Base-by-base conservation (phyloP, 2,797 vertebrate genomes). In the Hirundo rustica region DNA sequence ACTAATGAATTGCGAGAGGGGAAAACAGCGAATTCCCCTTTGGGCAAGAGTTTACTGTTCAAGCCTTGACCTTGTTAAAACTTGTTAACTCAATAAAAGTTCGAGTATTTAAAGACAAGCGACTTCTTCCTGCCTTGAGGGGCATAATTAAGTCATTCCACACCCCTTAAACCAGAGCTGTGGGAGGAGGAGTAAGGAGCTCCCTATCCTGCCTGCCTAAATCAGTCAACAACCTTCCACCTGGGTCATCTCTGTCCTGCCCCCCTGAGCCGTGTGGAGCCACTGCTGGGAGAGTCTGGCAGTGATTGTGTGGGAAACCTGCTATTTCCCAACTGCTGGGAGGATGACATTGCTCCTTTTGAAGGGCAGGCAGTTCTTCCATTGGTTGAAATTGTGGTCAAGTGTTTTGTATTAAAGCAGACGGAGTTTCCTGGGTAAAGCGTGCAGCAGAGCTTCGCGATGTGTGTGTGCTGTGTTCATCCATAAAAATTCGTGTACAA, bases 51-150 rank as follows among this genome's bases (percentile, higher is more conserved):
- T 87, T 97, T 85, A 89, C 86, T 42, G 10, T 82, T 79, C 48
- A 45, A 91, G 84, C 81, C 72, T 72, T 97, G 94, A 94, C 94
- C 93, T 97, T 96, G 91, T 96, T 95, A 95, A 94, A 96, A 91
- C 95, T 85, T 57, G 60, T 93, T 92, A 95, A 95, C 86, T 94
- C 93, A 94, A 96, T 96, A 92, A 93, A 93, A 96, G 42, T 51
- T 60, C 2, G 61, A 95, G 95, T 85, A 66, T 87, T 96, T 95
- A 94, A 93, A 96, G 86, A 61, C 80, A 85, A 96, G 89, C 60
- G 86, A 92, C 93, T 95, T 95, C 80, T 96, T 97, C 88, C 94
- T 97, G 81, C 93, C 92, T 91, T 74, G 88, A 94, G 94, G 95
- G 92, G 81, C 53, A 25, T 87, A 91, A 95, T 97, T 94, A 95